Evolutionary conservation across 2,888 invertebrate species (phyloP).

Genomic region (Eumerus sabulonum): DNA sequence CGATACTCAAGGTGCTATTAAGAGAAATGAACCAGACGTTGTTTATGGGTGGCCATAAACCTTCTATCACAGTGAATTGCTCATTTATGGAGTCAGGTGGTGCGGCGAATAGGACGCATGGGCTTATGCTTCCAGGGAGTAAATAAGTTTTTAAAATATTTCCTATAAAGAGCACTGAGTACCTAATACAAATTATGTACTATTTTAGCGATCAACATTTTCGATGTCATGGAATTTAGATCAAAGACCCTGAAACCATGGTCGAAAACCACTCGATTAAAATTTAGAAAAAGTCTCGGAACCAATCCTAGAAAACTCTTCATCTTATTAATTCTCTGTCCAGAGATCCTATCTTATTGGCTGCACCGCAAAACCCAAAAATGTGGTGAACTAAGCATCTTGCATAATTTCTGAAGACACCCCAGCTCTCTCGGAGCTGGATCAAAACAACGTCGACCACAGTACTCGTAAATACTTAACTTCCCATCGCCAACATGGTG

Average conservation of each 20-base stretch:
- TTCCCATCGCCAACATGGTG: neutral
- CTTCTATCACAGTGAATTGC: conserved; percentile 25
- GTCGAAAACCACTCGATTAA: neutral
- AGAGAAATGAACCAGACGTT: conserved; percentile 53
- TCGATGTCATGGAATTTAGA: too few species aligned
- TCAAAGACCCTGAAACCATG: neutral
- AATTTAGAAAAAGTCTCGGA: conserved; percentile 21
- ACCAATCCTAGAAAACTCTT: conserved; percentile 1
- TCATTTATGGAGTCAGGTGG: conserved; percentile 25
- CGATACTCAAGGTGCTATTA: conserved; percentile 47
- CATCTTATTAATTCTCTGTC: conserved; percentile 9
- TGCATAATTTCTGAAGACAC: conserved; percentile 37
- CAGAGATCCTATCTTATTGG: conserved; percentile 20
- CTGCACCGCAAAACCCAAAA: conserved; percentile 36
- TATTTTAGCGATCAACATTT: too few species aligned
- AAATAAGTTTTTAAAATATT: too few species aligned
- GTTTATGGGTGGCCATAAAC: conserved; percentile 57
- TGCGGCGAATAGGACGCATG: neutral
- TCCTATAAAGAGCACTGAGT: too few species aligned
- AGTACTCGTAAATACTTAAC: neutral
- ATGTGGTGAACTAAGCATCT: conserved; percentile 42
- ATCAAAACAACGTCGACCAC: too few species aligned
- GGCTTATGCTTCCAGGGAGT: too few species aligned
- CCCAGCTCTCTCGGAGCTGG: neutral
- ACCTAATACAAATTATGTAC: too few species aligned